These are phyloP conservation scores for Drosophila incognita DNA, from an alignment of 2,888 invertebrate genomes.

Conservation along the genomic window DNA sequence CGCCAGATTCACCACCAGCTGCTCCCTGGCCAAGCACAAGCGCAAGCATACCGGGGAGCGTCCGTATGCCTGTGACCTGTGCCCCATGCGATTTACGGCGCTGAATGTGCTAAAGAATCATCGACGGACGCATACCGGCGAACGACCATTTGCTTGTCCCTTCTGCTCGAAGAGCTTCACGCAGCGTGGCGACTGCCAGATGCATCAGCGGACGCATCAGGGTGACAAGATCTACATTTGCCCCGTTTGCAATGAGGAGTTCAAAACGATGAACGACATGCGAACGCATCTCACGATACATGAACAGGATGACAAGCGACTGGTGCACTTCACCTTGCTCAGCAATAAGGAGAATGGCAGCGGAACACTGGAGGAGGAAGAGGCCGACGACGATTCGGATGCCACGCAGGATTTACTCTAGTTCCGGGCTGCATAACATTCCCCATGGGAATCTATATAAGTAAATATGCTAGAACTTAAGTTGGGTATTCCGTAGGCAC, in stretches of 20 bases:
- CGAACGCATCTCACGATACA: conserved; percentile 86
- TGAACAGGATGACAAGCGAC: conserved; percentile 61
- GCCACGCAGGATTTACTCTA: conserved; percentile 43
- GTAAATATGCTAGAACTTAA: conserved; percentile 14
- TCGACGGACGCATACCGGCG: conserved; percentile 87
- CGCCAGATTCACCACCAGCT: conserved; percentile 87
- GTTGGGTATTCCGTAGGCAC: conserved; percentile 12
- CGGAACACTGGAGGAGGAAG: conserved; percentile 48
- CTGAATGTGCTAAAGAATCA: conserved; percentile 87
- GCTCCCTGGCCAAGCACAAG: conserved; percentile 87
- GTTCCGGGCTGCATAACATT: conserved; percentile 12
- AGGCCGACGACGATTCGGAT: conserved; percentile 58
- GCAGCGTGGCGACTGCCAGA: conserved; percentile 87
- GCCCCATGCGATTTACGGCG: conserved; percentile 87
- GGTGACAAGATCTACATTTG: conserved; percentile 82
- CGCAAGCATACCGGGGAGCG: conserved; percentile 87
- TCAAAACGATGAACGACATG: conserved; percentile 86
- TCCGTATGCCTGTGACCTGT: conserved; percentile 87
- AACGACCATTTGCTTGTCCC: conserved; percentile 86
- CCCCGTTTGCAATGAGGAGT: conserved; percentile 75
- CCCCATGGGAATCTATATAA: conserved; percentile 30
- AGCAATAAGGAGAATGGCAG: conserved; percentile 63
- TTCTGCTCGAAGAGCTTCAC: conserved; percentile 87
- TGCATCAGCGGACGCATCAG: conserved; percentile 87
- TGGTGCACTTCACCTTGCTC: conserved; percentile 61